A percentile compares a stretch with the other conserved stretches of the same genome.
Evolutionary conservation across 2,888 invertebrate species (phyloP).

Genomic region (Tetheella fluctuosa): DNA sequence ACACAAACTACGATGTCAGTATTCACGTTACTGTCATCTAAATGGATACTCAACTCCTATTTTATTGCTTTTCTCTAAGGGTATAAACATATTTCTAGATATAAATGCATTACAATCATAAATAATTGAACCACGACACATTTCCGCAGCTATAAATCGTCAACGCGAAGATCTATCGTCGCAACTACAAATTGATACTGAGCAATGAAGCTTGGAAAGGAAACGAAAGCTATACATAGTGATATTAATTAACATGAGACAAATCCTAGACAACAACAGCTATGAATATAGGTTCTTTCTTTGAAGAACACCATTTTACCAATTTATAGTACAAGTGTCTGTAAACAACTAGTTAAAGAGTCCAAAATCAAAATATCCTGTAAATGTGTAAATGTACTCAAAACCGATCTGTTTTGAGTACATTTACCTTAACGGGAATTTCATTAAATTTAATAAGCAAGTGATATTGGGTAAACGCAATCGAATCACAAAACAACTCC

Average conservation of each 20-base stretch:
- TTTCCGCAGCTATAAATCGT: background rate
- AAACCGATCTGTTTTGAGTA: background rate
- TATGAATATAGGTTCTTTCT: no score
- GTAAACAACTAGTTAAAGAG: no score
- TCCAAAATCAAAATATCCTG: no score
- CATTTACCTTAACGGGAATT: background rate
- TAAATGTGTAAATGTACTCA: no score
- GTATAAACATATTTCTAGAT: slow-evolving; percentile 1
- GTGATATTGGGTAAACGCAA: background rate
- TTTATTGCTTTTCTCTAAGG: background rate
- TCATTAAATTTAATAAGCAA: background rate
- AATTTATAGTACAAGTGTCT: no score
- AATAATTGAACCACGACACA: slow-evolving; percentile 9
- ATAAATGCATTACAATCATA: slow-evolving; percentile 1
- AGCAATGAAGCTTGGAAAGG: slow-evolving; percentile 2
- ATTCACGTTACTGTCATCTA: slow-evolving; percentile 15
- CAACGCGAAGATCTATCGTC: slow-evolving; percentile 6
- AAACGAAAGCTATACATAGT: background rate
- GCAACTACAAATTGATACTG: slow-evolving; percentile 5
- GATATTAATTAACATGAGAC: background rate
- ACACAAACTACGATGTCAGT: slow-evolving; percentile 11
- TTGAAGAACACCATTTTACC: no score
- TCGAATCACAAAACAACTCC: background rate
- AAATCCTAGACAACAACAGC: background rate
- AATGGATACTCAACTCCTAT: slow-evolving; percentile 9